phyloP scores from a whole-genome alignment of 2,113 vertebrate genomes.

The Leuciscus idus region DNA sequence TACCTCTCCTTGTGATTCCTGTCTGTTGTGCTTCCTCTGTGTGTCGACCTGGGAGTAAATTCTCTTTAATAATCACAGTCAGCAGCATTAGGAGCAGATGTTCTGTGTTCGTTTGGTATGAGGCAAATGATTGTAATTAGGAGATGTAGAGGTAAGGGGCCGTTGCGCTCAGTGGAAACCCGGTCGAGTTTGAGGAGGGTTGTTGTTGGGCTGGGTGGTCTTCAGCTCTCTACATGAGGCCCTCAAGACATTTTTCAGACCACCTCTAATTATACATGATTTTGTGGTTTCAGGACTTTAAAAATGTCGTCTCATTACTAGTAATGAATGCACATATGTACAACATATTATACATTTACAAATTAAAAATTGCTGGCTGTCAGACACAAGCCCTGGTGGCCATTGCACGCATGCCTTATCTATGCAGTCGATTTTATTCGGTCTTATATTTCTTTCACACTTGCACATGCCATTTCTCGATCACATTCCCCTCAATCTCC shows the following conservation, averaged over 20 bases:
- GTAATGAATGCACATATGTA: background rate
- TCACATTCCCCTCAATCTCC: too few relatives aligned
- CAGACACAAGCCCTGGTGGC: background rate
- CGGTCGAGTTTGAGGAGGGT: constrained; percentile 8
- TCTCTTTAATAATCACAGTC: constrained; percentile 41
- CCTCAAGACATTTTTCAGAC: constrained; percentile 5
- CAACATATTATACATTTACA: background rate
- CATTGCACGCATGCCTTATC: background rate
- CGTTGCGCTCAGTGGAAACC: constrained; percentile 11
- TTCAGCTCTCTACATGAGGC: background rate
- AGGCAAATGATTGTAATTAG: constrained; percentile 51
- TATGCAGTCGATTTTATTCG: too few relatives aligned
- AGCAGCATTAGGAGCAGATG: constrained; percentile 63
- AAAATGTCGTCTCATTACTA: background rate
- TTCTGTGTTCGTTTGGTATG: constrained; percentile 24
- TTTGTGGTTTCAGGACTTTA: constrained; percentile 4
- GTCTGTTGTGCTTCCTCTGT: constrained; percentile 44
- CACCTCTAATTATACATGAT: constrained; percentile 1
- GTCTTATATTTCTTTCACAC: too few relatives aligned
- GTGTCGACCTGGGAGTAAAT: constrained; percentile 15
- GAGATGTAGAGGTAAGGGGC: constrained; percentile 49
- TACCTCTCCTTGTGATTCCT: constrained; percentile 32
- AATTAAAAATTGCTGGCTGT: background rate
- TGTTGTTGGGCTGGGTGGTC: constrained; percentile 46
- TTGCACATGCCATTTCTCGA: too few relatives aligned